These are phyloP conservation scores for Opisthograptis luteolata DNA, from an alignment of 2,888 invertebrate genomes.

Conservation along the genomic window DNA sequence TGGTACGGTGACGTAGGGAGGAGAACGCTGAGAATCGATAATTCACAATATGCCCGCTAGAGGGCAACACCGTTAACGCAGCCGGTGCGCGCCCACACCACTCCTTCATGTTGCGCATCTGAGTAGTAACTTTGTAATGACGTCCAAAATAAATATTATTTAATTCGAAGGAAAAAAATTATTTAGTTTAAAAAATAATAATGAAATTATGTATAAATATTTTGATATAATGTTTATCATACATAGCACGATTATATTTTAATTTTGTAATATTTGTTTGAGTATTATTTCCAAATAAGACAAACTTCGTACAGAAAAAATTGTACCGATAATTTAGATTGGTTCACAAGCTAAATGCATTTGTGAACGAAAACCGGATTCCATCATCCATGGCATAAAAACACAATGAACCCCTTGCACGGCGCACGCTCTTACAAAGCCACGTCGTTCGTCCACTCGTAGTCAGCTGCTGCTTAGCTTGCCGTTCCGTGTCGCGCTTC, in stretches of 20 bases:
- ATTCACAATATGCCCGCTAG: conserved; percentile 82
- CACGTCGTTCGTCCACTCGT: conserved; percentile 62
- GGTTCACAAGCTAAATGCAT: too few relatives aligned
- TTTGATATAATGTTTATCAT: too few relatives aligned
- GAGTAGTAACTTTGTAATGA: conserved; percentile 62
- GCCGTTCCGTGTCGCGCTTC: conserved; percentile 87
- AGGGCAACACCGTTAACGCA: conserved; percentile 71
- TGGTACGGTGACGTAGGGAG: too few relatives aligned
- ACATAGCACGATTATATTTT: too few relatives aligned
- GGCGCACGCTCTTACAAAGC: conserved; percentile 58
- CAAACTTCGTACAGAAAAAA: too few relatives aligned
- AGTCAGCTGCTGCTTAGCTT: conserved; percentile 89
- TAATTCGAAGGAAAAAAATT: not conserved
- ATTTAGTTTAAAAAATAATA: not conserved
- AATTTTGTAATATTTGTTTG: too few relatives aligned
- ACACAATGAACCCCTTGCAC: conserved; percentile 19
- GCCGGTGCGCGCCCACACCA: conserved; percentile 78
- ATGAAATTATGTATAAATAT: not conserved
- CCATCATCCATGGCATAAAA: not conserved
- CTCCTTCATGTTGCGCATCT: conserved; percentile 80
- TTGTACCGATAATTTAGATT: too few relatives aligned
- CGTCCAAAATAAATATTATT: conserved; percentile 39
- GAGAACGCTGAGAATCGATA: conserved; percentile 82
- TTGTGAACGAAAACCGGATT: not conserved
- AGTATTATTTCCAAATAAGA: too few relatives aligned